These are phyloP conservation scores for Trichonephila inaurata DNA, from an alignment of 1,140 invertebrate genomes.

Conservation along the genomic window DNA sequence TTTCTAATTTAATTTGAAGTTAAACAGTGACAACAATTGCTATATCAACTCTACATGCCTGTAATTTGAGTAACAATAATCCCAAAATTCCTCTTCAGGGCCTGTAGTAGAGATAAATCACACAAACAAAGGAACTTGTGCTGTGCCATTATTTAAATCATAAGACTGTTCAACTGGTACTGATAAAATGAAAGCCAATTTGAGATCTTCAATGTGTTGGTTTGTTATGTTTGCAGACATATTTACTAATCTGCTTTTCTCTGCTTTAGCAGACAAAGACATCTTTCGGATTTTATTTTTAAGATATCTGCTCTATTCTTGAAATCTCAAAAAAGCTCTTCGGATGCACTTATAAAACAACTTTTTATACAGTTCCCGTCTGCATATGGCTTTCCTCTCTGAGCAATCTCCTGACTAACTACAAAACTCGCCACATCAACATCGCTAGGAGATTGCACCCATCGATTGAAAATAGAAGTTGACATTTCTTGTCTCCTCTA, in stretches of 20 bases:
- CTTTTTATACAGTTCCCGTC: conserved; percentile 54
- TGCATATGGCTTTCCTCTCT: neutral
- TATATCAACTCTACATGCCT: neutral
- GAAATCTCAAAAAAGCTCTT: neutral
- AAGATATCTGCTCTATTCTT: neutral
- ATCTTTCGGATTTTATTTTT: neutral
- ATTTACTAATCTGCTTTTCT: neutral
- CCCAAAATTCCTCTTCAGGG: neutral
- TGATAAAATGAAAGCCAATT: neutral
- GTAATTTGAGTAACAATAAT: neutral
- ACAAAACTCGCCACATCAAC: conserved; percentile 2
- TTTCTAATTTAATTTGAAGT: rapidly evolving
- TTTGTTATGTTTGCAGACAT: neutral
- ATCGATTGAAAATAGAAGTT: conserved; percentile 19
- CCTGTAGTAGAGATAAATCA: neutral
- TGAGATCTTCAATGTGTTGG: neutral
- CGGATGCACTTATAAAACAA: conserved; percentile 58
- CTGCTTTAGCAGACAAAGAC: neutral
- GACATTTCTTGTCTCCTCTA: no score
- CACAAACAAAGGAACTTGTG: neutral
- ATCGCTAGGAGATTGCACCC: neutral
- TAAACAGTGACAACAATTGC: neutral
- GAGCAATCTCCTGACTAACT: neutral
- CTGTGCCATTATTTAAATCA: neutral
- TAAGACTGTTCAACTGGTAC: neutral